Evolutionary conservation across 2,888 invertebrate species (phyloP).

Genomic region (Caenorhabditis doughertyi): DNA sequence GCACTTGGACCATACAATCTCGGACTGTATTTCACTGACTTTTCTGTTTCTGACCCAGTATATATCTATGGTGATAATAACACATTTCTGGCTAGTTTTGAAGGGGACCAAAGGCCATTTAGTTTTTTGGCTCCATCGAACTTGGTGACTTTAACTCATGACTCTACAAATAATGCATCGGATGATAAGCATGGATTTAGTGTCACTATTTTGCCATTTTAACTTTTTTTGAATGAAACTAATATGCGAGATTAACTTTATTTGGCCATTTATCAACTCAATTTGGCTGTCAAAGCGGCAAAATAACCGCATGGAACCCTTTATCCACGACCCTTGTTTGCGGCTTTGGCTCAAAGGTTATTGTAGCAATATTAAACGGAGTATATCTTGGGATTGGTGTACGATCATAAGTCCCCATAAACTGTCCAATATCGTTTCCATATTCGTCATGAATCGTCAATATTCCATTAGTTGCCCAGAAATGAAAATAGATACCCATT

Average conservation of each 20-base stretch:
- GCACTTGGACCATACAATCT: slow-evolving; percentile 15
- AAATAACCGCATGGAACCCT: slow-evolving; percentile 11
- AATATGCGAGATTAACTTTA: no score
- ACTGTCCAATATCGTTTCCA: not conserved
- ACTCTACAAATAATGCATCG: not conserved
- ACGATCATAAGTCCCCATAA: not conserved
- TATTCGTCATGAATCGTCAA: slow-evolving; percentile 12
- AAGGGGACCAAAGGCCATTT: not conserved
- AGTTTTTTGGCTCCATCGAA: not conserved
- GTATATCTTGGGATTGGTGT: not conserved
- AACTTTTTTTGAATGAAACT: no score
- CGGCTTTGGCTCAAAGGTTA: not conserved
- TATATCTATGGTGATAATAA: not conserved
- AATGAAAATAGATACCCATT: slow-evolving; percentile 9
- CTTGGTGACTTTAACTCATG: not conserved
- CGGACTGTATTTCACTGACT: slow-evolving; percentile 14
- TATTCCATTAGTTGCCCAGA: not conserved
- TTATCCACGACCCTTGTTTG: not conserved
- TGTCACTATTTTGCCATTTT: slow-evolving; percentile 1
- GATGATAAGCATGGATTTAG: slow-evolving; percentile 6
- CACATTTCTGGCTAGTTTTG: not conserved
- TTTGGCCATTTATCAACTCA: no score
- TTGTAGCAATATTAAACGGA: slow-evolving; percentile 10
- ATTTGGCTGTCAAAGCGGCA: slow-evolving; percentile 2
- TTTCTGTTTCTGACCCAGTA: not conserved